Evolutionary conservation across 2,888 invertebrate genomes (phyloP).

Genomic region (Sialis fuliginosa): DNA sequence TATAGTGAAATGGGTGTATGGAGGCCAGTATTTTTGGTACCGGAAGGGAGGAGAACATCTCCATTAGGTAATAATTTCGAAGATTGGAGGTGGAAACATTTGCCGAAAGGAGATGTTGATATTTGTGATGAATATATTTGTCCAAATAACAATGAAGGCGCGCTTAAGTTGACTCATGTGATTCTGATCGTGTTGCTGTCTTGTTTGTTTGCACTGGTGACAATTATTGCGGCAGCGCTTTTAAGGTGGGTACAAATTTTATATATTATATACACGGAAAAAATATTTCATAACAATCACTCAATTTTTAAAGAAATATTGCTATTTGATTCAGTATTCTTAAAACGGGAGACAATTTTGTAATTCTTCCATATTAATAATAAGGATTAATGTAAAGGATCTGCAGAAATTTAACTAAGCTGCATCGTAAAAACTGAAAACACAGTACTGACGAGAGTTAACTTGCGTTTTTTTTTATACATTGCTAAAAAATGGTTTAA

Average conservation of each 20-base stretch:
- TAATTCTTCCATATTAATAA: too few relatives aligned
- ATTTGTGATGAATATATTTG: constrained; percentile 22
- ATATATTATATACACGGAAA: too few relatives aligned
- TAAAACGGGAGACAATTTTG: too few relatives aligned
- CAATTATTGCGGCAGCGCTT: constrained; percentile 19
- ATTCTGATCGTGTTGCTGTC: constrained; percentile 22
- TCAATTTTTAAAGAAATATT: too few relatives aligned
- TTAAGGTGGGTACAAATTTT: constrained; percentile 21
- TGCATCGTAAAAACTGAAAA: too few relatives aligned
- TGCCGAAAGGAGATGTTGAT: constrained; percentile 24
- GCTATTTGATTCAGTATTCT: too few relatives aligned
- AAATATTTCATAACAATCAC: too few relatives aligned
- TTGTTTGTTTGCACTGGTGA: constrained; percentile 19
- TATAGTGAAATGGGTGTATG: not conserved
- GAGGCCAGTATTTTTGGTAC: constrained; percentile 2
- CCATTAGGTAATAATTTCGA: constrained; percentile 20
- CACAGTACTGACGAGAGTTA: too few relatives aligned
- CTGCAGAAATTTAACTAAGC: too few relatives aligned
- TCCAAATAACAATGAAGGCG: constrained; percentile 11
- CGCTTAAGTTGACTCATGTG: constrained; percentile 22
- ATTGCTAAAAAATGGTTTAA: too few relatives aligned
- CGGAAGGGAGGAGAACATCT: constrained; percentile 1
- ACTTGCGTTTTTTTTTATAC: too few relatives aligned
- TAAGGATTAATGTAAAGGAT: too few relatives aligned
- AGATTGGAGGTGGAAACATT: constrained; percentile 22